Conservation (phyloP, 2,888 invertebrate species). For the Mimachlamys varia region DNA sequence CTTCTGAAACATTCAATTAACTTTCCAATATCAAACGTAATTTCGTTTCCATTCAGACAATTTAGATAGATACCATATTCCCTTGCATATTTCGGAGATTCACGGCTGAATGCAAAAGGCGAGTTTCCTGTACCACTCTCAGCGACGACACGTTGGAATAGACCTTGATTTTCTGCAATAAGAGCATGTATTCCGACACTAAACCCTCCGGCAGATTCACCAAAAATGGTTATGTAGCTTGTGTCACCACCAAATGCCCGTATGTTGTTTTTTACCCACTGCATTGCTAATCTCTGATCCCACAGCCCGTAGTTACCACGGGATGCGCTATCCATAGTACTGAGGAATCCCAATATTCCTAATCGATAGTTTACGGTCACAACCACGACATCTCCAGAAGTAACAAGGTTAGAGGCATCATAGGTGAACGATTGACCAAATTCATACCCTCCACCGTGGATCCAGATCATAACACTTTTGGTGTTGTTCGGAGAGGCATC, state of each 20-base stretch:
- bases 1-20: constrained; percentile 20
- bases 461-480: constrained; percentile 44
- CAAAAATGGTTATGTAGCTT: constrained; percentile 46
- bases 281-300: constrained; percentile 43
- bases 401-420: not conserved
- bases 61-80: not conserved
- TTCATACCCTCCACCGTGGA: constrained; percentile 39
- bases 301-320: constrained; percentile 44
- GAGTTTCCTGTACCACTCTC: constrained; percentile 40
- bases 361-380: constrained; percentile 45
- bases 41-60: constrained; percentile 20
- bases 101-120: not conserved
- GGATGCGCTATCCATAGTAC: not conserved
- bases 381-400: constrained; percentile 41
- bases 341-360: constrained; percentile 41
- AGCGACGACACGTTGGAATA: constrained; percentile 43
- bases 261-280: constrained; percentile 46
- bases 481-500: not conserved
- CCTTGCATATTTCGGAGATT: not conserved
- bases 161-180: constrained; percentile 36
- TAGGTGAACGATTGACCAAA: constrained; percentile 23
- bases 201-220: constrained; percentile 44
- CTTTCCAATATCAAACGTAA: not conserved
- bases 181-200: constrained; percentile 41
- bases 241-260: constrained; percentile 45